Base-by-base conservation (phyloP, 2,113 vertebrate genomes). In the Strigops habroptila region DNA sequence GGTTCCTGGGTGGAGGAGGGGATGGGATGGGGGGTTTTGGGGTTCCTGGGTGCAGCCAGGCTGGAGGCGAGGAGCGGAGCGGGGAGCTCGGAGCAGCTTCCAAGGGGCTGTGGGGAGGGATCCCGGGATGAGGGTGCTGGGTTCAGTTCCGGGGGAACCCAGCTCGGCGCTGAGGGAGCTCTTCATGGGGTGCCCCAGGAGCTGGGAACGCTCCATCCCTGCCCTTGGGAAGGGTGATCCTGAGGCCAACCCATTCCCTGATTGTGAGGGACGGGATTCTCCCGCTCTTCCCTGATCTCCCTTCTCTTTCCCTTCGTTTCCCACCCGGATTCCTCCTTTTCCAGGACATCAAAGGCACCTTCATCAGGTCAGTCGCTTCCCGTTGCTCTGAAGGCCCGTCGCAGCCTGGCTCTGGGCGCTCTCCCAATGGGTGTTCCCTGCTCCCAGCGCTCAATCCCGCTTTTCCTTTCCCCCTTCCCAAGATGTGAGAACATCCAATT, bases 261-360 rank as follows among this genome's bases (percentile, higher is more conserved):
- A 13, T n/a, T n/a, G n/a, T n/a, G n/a, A n/a, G n/a, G 55, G 55
- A 59, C 14, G 55, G 33, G 33, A 23, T n/a, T 31, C 10, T 31
- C 10, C 28, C 52, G 13, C 21, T 59, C 21, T 15, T 14, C 23
- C 55, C 55, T n/a, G 33, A 59, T 59, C 33, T 39, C 11, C 6
- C 11, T 33, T 35, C 25, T 11, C 21, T 80, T 35, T 94, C 39
- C 90, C 37, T 35, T 63, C 7, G 2, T 78, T 82, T 15, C 53
- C 53, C 39, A 35, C 39, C 71, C 6, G 69, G 57, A 92, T 76
- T 86, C 76, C 84, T 12, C 94, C 82, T 55, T 95, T 86, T 39
- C 62, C 93, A 97, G 98, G 97, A 98, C 92, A 98, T 98, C 98
- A 98, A 98, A 95, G 96, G 97, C 95, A 98, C 97, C 44, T 97